phyloP scores from a whole-genome alignment of 2,888 invertebrate genomes.

The Geotrupes spiniger region DNA sequence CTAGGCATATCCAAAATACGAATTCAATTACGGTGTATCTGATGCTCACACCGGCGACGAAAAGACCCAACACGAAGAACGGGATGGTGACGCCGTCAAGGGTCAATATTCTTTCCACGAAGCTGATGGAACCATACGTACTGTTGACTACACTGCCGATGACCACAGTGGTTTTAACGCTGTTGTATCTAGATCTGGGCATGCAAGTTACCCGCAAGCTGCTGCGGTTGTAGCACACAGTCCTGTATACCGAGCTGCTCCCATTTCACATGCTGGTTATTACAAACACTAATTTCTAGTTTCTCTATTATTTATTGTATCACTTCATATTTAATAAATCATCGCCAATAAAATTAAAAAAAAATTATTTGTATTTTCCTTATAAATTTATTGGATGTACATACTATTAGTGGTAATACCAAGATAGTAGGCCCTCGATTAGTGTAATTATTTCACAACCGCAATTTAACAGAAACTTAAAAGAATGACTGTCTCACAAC shows the following conservation, averaged over 20 bases:
- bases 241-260: neutral
- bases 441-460: too few relatives aligned
- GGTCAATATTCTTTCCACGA: constrained; percentile 63
- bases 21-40: constrained; percentile 55
- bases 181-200: constrained; percentile 53
- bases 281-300: neutral
- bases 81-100: constrained; percentile 59
- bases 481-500: too few relatives aligned
- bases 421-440: too few relatives aligned
- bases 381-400: too few relatives aligned
- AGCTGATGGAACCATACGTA: constrained; percentile 61
- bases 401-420: too few relatives aligned
- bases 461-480: too few relatives aligned
- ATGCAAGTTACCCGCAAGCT: constrained; percentile 31
- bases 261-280: neutral
- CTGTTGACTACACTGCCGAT: constrained; percentile 62
- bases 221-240: neutral
- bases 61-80: constrained; percentile 54
- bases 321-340: too few relatives aligned
- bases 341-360: too few relatives aligned
- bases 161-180: constrained; percentile 63
- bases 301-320: too few relatives aligned
- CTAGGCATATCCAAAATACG: constrained; percentile 48
- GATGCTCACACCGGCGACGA: constrained; percentile 59
- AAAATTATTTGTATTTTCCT: too few relatives aligned